Base-by-base conservation (phyloP, 2,888 invertebrate genomes). In the Electrophaes corylata region DNA sequence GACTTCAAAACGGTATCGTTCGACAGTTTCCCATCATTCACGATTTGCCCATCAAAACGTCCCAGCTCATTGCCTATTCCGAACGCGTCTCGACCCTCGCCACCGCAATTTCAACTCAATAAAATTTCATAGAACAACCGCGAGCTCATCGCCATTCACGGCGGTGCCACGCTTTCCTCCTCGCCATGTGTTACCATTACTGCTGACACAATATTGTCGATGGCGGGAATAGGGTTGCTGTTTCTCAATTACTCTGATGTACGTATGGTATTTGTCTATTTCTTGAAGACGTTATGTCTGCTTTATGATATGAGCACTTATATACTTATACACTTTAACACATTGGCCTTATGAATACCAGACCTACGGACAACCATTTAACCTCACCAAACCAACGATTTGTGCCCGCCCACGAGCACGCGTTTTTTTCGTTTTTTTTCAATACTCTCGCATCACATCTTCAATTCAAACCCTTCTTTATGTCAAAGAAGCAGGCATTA, bases 151-250 rank as follows among this genome's bases (percentile, higher is more conserved):
- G 67, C 64, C 63, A 82, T 81, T 81, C 82, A 78, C 70, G 69
- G 64, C 72, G 65, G 67, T 66, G 57, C 64, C 65, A 59, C 67
- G 73, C 75, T 80, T 76, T 82, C 72, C 75, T 74, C 73, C 73
- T 73, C 70, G 70, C 75, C 78, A 75, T 80, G 78, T 76, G 80
- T 79, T 76, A 75, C 74, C 75, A 75, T 75, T 76, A 75, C 47
- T 71, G 76, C 75, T 75, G 79, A 78, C 77, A 78, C 75, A 78
- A 78, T 72, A 69, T 62, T 60, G 64, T 49, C 48, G 56, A 53
- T 57, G 43, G 39, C 44, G 20, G 39, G 48, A 33, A 31, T 41
- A 60, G 64, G 73, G 72, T 64, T 75, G 70, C 67, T 75, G 69
- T 69, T 29, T 50, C 8, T 37, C 4, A 20, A 20, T 16, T 14